phyloP scores from a whole-genome alignment of 2,797 vertebrate species.

The Botia almorhae region DNA sequence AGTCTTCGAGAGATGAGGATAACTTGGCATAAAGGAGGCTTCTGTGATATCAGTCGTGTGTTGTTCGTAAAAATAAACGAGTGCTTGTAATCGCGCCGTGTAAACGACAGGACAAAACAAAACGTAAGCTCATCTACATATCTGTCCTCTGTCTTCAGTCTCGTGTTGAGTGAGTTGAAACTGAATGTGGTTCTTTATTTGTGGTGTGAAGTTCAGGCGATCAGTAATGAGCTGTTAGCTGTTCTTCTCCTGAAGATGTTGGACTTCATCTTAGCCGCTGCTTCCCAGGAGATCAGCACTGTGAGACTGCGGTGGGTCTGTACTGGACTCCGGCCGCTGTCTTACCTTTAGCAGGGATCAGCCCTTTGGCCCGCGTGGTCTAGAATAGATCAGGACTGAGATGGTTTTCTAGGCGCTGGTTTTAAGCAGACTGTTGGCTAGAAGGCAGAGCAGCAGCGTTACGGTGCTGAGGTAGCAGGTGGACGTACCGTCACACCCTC shows the following conservation, averaged over 20 bases:
- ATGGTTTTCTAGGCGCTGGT: constrained; percentile 49
- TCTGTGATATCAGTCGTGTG: too few species aligned
- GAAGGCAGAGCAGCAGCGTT: constrained; percentile 66
- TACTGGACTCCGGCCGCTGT: constrained; percentile 20
- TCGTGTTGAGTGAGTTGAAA: constrained; percentile 18
- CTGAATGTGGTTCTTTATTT: constrained; percentile 14
- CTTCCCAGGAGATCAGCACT: constrained; percentile 42
- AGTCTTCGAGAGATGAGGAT: too few species aligned
- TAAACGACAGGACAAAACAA: constrained; percentile 48
- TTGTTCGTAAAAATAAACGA: constrained; percentile 38
- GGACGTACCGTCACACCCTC: constrained; percentile 69
- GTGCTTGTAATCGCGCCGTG: constrained; percentile 49
- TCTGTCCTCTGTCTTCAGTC: constrained; percentile 35
- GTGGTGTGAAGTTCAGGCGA: constrained; percentile 47
- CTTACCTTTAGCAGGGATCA: constrained; percentile 34
- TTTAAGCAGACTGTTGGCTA: constrained; percentile 70
- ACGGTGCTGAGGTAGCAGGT: constrained; percentile 57
- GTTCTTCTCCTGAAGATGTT: constrained; percentile 46
- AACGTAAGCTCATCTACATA: constrained; percentile 41
- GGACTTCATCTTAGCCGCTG: constrained; percentile 9
- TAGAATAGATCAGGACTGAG: constrained; percentile 37
- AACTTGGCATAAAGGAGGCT: too few species aligned
- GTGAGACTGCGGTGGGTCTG: constrained; percentile 27
- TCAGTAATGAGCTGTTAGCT: constrained; percentile 37
- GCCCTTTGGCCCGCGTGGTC: constrained; percentile 40